Percentiles rank a stretch among this genome's conserved stretches.
Evolutionary conservation across 2,113 vertebrate genomes (phyloP).

Genomic region (Zosterops japonicus): DNA sequence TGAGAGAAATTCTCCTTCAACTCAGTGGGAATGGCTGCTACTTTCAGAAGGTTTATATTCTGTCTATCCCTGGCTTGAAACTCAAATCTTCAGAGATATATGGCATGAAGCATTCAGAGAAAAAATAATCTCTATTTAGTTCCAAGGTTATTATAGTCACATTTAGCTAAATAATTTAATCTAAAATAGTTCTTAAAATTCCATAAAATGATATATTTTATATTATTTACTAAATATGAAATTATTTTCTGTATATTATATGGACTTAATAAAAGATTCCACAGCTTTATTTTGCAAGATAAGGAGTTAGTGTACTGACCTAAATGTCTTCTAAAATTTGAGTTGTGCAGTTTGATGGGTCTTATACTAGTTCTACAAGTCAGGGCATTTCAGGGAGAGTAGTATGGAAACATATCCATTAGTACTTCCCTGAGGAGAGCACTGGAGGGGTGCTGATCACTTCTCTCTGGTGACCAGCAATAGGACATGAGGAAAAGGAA

Average conservation of each 20-base stretch:
- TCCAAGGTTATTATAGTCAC: neutral
- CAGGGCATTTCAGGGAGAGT: neutral
- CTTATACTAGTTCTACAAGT: neutral
- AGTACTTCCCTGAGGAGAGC: neutral
- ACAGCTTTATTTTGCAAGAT: neutral
- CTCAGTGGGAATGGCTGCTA: neutral
- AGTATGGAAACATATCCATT: neutral
- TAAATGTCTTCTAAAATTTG: neutral
- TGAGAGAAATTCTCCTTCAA: neutral
- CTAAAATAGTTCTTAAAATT: neutral
- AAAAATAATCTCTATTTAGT: neutral
- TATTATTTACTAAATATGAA: neutral
- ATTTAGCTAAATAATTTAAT: neutral
- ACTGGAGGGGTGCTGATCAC: neutral
- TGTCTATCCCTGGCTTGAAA: neutral
- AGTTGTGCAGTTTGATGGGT: neutral
- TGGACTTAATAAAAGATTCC: neutral
- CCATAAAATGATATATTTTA: neutral
- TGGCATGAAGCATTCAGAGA: neutral
- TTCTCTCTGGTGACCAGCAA: neutral
- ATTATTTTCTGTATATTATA: neutral
- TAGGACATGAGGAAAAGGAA: accelerated
- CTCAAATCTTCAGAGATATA: neutral
- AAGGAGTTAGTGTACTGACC: neutral
- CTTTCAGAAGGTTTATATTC: neutral